These are phyloP conservation scores for Ichneumoninae sp. DNA, from an alignment of 2,888 invertebrate genomes.

Conservation along the genomic window DNA sequence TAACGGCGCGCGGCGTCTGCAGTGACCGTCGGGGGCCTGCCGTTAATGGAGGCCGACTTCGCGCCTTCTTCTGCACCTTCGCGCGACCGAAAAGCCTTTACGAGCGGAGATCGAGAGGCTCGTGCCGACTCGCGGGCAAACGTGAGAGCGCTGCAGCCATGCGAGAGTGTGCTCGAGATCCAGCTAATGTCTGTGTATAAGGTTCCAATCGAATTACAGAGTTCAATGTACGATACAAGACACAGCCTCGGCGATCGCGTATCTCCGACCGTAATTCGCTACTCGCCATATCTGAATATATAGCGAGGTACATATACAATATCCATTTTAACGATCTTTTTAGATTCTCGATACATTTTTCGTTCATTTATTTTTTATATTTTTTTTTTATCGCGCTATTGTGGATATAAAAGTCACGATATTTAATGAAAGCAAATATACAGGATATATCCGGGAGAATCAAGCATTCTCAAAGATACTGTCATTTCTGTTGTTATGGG, in stretches of 20 bases:
- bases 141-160: constrained; percentile 23
- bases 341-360: no score
- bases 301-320: constrained; percentile 3
- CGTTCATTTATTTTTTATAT: neutral
- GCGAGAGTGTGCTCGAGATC: neutral
- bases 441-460: neutral
- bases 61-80: constrained; percentile 40
- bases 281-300: constrained; percentile 31
- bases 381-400: neutral
- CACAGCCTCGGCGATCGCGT: constrained; percentile 34
- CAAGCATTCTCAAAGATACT: neutral
- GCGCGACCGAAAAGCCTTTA: constrained; percentile 57
- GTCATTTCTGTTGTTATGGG: neutral
- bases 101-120: constrained; percentile 59
- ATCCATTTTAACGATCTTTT: constrained; percentile 23
- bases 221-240: constrained; percentile 41
- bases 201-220: constrained; percentile 57
- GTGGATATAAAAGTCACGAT: neutral
- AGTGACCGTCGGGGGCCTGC: constrained; percentile 37
- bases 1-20: constrained; percentile 64
- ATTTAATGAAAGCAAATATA: neutral
- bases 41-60: constrained; percentile 60
- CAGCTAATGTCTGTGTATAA: constrained; percentile 30
- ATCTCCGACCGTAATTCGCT: constrained; percentile 60
- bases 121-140: constrained; percentile 44